These are phyloP conservation scores for Tangara arthus DNA, from an alignment of 2,797 vertebrate species.

Conservation along the genomic window DNA sequence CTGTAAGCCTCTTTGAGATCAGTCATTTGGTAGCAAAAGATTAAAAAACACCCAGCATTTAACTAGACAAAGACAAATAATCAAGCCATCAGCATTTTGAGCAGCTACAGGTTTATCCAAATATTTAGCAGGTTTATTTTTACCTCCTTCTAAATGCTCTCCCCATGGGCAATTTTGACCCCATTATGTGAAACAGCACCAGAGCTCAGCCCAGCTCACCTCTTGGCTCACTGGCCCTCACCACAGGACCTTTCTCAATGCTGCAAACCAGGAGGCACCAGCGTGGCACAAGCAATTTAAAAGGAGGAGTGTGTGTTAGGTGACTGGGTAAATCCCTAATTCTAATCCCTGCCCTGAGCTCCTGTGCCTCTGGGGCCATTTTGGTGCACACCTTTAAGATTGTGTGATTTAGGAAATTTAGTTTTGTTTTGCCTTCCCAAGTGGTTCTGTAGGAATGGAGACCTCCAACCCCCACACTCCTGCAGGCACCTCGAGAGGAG, in stretches of 20 bases:
- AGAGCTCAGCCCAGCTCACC: not conserved
- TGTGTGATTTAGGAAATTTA: not conserved
- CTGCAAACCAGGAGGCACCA: not conserved
- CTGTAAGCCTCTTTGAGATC: not conserved
- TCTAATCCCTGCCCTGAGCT: not conserved
- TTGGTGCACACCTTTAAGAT: fast-evolving
- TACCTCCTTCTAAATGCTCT: not conserved
- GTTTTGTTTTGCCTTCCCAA: not conserved
- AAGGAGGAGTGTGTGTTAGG: fast-evolving
- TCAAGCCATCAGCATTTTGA: not conserved
- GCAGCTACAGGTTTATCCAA: not conserved
- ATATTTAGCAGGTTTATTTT: not conserved
- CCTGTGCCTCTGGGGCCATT: not conserved
- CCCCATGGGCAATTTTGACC: not conserved
- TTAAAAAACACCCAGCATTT: not conserved
- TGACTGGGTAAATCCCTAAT: not conserved
- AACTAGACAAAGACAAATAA: slow-evolving; percentile 38
- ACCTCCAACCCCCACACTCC: not conserved
- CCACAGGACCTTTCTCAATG: not conserved
- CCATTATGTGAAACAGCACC: not conserved
- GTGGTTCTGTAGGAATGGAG: not conserved
- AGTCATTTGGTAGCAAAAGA: slow-evolving; percentile 4
- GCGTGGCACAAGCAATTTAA: not conserved
- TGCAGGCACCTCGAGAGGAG: not conserved
- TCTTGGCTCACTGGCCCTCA: not conserved